These are phyloP conservation scores for Smittia aterrima DNA, from an alignment of 2,888 invertebrate species.

Conservation along the genomic window DNA sequence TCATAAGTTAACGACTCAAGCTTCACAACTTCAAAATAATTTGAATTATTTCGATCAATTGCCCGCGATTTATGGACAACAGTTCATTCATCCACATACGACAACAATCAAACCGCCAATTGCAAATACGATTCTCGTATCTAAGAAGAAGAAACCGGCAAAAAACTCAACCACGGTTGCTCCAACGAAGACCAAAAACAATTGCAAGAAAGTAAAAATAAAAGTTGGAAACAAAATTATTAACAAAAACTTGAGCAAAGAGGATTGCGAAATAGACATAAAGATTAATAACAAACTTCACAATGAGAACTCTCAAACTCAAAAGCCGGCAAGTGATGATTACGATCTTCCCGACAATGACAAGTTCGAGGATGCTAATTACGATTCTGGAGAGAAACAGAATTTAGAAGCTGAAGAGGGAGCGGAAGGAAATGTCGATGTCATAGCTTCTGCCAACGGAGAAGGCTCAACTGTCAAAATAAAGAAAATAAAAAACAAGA, in stretches of 20 bases:
- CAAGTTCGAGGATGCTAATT: conserved; percentile 9
- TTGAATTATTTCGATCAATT: conserved; percentile 1
- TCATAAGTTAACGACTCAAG: conserved; percentile 4
- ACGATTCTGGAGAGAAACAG: conserved; percentile 9
- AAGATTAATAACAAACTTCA: conserved; percentile 13
- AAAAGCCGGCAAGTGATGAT: not conserved
- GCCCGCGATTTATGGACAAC: conserved; percentile 14
- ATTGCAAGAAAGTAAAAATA: conserved; percentile 21
- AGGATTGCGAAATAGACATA: conserved; percentile 5
- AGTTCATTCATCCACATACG: conserved; percentile 11
- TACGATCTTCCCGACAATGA: conserved; percentile 10
- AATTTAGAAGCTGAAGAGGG: not conserved
- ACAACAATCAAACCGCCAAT: not conserved
- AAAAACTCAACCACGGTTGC: not conserved
- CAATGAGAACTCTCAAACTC: not conserved
- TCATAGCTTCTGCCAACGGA: not conserved
- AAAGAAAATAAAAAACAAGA: not conserved
- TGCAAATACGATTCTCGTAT: not conserved
- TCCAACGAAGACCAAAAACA: not conserved
- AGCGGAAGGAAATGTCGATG: not conserved
- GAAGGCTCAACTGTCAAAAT: not conserved
- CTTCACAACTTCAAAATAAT: not conserved
- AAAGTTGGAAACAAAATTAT: not conserved
- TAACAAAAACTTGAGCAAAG: not conserved
- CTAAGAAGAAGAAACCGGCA: not conserved